phyloP scores from a whole-genome alignment of 2,888 invertebrate species.

The Esperia sulphurella region DNA sequence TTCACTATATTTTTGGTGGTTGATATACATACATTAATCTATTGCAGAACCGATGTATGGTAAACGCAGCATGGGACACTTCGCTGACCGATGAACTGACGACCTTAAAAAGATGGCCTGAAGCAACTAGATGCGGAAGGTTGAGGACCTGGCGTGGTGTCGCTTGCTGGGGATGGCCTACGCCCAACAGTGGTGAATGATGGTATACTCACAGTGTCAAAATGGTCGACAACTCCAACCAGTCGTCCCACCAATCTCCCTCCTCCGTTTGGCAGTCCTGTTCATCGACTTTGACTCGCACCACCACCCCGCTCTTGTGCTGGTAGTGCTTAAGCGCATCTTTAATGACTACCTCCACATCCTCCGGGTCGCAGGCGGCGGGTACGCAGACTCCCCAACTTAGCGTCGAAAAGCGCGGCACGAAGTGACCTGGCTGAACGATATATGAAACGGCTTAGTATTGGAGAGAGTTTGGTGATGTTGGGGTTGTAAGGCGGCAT shows the following conservation, averaged over 20 bases:
- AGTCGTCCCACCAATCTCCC: conserved; percentile 58
- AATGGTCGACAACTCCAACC: conserved; percentile 58
- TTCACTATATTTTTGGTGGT: too few species aligned
- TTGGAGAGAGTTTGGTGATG: neutral
- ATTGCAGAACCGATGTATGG: too few species aligned
- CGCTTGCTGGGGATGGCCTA: too few species aligned
- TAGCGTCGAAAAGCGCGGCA: conserved; percentile 84
- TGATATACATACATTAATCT: too few species aligned
- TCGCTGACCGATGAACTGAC: too few species aligned
- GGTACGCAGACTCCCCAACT: conserved; percentile 87
- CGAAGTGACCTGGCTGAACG: conserved; percentile 85
- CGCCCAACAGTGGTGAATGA: neutral
- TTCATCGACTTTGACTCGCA: conserved; percentile 81
- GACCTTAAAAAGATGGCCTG: too few species aligned
- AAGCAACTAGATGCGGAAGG: too few species aligned
- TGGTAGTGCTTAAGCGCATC: conserved; percentile 80
- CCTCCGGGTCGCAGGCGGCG: conserved; percentile 79
- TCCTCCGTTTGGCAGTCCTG: conserved; percentile 78
- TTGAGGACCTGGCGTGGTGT: too few species aligned
- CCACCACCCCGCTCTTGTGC: conserved; percentile 78
- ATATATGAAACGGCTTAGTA: conserved; percentile 44
- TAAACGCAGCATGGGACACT: too few species aligned
- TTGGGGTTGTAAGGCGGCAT: too few species aligned
- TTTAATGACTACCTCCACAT: conserved; percentile 78
- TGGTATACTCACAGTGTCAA: conserved; percentile 58